Percentiles rank a stretch among this genome's conserved stretches.
These are phyloP conservation scores for Tamandua tetradactyla DNA, from an alignment of 2,797 vertebrate genomes.

Conservation along the genomic window DNA sequence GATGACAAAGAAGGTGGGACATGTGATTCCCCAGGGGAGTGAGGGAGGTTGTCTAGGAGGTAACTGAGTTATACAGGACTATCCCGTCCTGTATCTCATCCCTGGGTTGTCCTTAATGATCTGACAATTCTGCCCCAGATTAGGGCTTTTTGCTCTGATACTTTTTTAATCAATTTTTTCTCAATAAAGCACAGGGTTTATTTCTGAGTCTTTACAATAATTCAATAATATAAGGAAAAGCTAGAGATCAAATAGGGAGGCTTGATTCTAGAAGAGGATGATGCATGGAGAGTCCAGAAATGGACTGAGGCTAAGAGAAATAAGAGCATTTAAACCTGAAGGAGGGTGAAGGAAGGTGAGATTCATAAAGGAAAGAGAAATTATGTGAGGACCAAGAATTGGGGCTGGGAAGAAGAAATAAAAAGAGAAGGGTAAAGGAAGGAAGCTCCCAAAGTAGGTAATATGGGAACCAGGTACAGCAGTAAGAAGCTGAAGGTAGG, in stretches of 20 bases:
- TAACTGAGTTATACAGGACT: not conserved
- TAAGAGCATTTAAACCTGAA: not conserved
- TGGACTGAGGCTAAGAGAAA: not conserved
- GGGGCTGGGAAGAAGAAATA: not conserved
- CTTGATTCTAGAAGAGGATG: slow-evolving; percentile 27
- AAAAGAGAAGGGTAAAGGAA: slow-evolving; percentile 3
- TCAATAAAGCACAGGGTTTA: slow-evolving; percentile 32
- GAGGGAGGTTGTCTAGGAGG: not conserved
- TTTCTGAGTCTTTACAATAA: slow-evolving; percentile 47
- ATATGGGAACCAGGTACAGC: not conserved
- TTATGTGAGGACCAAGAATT: not conserved
- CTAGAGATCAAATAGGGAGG: not conserved
- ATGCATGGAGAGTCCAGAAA: slow-evolving; percentile 35
- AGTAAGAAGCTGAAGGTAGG: not conserved
- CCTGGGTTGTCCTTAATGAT: not conserved
- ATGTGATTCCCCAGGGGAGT: not conserved
- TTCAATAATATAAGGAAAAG: slow-evolving; percentile 7
- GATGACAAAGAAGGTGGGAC: not conserved
- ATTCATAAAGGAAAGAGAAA: slow-evolving; percentile 16
- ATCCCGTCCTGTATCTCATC: not conserved
- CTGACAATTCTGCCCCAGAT: not conserved
- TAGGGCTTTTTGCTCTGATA: slow-evolving; percentile 2
- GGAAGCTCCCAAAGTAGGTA: not conserved
- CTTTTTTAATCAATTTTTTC: slow-evolving; percentile 48
- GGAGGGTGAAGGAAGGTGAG: not conserved